A percentile compares a stretch with the other conserved stretches of the same genome.
phyloP scores from a whole-genome alignment of 1,140 invertebrate genomes.

The Penaeus vannamei region DNA sequence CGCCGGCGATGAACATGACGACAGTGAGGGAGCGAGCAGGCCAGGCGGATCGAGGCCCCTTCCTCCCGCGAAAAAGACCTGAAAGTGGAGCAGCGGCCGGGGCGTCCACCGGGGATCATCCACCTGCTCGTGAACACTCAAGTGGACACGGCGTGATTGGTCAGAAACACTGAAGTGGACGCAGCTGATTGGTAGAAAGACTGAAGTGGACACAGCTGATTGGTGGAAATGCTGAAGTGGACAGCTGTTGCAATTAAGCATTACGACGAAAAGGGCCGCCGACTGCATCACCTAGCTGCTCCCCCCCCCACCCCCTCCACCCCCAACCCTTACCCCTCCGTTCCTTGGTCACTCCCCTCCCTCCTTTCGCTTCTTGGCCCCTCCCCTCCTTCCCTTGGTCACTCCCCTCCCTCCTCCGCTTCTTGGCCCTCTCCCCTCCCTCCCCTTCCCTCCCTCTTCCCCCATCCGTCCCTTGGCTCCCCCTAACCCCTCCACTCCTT shows the following conservation, averaged over 20 bases:
- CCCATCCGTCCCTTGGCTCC: too few species aligned
- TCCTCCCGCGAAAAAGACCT: too few species aligned
- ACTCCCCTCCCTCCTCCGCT: background rate
- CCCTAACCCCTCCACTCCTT: background rate
- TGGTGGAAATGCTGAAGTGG: conserved; percentile 42
- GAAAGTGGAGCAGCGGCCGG: too few species aligned
- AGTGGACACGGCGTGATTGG: conserved; percentile 44
- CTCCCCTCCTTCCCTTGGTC: too few species aligned
- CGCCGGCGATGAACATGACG: background rate
- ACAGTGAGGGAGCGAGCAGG: background rate
- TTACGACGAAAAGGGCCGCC: background rate
- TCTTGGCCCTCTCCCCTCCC: background rate
- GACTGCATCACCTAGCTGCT: background rate
- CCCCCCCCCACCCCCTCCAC: background rate
- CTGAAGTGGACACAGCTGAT: conserved; percentile 33
- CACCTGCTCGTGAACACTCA: conserved; percentile 26
- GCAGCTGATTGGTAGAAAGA: conserved; percentile 32
- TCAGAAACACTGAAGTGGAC: conserved; percentile 46
- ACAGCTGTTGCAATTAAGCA: conserved; percentile 45
- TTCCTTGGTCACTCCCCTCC: too few species aligned
- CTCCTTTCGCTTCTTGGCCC: too few species aligned
- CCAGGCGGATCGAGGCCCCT: background rate
- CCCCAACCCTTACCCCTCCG: background rate
- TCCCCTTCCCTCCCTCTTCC: too few species aligned
- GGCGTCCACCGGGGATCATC: too few species aligned